Conservation (phyloP, 1,140 invertebrate genomes). For the Anthonomus grandis region DNA sequence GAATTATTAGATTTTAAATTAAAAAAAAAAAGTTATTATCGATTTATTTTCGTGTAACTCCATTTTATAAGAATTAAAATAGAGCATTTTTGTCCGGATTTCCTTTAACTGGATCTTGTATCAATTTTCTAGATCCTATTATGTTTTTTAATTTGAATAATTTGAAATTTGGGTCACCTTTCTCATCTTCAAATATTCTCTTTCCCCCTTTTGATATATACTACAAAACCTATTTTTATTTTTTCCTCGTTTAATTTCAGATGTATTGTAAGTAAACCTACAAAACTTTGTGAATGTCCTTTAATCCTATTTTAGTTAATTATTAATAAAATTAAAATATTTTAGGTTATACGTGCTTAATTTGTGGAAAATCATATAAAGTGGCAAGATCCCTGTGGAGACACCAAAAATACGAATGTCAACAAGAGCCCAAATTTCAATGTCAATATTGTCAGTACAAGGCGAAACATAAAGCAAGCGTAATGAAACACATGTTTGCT, state of each 20-base stretch:
- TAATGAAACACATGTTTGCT: constrained; percentile 43
- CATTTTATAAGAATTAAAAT: no score
- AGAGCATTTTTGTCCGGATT: no score
- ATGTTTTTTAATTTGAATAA: no score
- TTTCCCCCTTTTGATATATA: not conserved
- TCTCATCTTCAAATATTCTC: no score
- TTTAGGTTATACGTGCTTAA: constrained; percentile 46
- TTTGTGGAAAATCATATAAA: constrained; percentile 62
- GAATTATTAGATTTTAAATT: no score
- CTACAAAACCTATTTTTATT: no score
- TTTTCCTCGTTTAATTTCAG: no score
- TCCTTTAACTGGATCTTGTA: no score
- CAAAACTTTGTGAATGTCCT: not conserved
- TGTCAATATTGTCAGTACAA: constrained; percentile 49
- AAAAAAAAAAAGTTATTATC: no score
- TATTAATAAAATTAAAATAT: not conserved
- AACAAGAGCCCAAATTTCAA: constrained; percentile 53
- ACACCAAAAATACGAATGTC: constrained; percentile 65
- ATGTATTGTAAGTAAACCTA: not conserved
- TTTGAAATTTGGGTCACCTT: no score
- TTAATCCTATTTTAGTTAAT: not conserved
- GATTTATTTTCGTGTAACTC: no score
- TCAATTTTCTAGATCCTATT: no score
- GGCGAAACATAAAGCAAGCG: constrained; percentile 48
- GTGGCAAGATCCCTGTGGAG: constrained; percentile 52